These are phyloP conservation scores for Apis laboriosa DNA, from an alignment of 1,140 invertebrate genomes.

Conservation along the genomic window DNA sequence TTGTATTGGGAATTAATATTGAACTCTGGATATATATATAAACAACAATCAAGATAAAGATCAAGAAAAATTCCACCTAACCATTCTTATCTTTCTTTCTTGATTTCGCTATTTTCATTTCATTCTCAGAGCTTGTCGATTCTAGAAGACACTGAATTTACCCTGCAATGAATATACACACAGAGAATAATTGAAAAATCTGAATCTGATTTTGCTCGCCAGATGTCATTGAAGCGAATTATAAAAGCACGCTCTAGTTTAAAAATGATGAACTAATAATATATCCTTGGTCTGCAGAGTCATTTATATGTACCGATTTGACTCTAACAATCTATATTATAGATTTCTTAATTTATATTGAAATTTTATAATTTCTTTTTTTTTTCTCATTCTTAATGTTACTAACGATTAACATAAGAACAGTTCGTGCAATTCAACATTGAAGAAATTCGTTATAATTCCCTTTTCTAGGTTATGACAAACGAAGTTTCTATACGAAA, in stretches of 20 bases:
- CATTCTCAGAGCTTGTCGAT: neutral
- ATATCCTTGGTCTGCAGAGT: no score
- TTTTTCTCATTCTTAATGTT: no score
- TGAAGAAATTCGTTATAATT: no score
- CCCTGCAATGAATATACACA: slow-evolving; percentile 40
- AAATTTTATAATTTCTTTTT: no score
- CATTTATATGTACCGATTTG: no score
- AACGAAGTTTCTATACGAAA: neutral
- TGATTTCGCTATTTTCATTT: no score
- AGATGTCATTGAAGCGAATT: neutral
- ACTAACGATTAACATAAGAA: no score
- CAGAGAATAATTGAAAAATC: slow-evolving; percentile 13
- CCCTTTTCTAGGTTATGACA: no score
- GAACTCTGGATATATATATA: neutral
- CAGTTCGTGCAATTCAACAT: no score
- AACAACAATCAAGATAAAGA: slow-evolving; percentile 2
- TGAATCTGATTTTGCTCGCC: neutral
- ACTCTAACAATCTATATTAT: no score
- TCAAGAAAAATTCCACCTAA: neutral
- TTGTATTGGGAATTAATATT: neutral
- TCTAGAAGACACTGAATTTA: slow-evolving; percentile 46
- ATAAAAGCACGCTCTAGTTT: neutral
- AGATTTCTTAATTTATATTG: no score
- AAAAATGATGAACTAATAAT: no score
- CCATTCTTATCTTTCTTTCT: neutral